Conservation (phyloP, 2,888 invertebrate genomes). For the Hirtodrosophila duncani region DNA sequence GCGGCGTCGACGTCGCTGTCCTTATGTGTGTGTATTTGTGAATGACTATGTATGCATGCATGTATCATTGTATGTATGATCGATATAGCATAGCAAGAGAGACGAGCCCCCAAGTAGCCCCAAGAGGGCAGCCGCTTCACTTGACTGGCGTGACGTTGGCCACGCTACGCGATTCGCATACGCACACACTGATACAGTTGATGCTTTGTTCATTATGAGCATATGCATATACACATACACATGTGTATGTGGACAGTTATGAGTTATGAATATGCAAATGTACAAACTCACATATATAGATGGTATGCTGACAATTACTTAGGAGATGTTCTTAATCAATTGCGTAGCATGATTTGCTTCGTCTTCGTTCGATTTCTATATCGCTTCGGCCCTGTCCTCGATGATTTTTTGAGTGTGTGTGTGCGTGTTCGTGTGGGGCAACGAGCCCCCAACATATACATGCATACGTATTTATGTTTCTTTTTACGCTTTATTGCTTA, state of each 20-base stretch:
- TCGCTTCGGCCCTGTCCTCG: constrained; percentile 45
- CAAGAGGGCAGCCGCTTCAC: constrained; percentile 29
- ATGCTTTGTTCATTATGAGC: constrained; percentile 5
- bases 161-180: constrained; percentile 12
- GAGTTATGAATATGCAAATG: constrained; percentile 2
- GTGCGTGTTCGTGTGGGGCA: constrained; percentile 28
- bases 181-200: constrained; percentile 13
- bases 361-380: constrained; percentile 22
- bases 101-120: constrained; percentile 60
- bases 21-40: constrained; percentile 15
- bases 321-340: constrained; percentile 52
- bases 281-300: constrained; percentile 4
- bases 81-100: constrained; percentile 29
- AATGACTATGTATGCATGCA: constrained; percentile 18
- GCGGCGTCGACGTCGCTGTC: background rate
- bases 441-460: constrained; percentile 43
- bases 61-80: too few relatives aligned
- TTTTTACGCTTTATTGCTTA: constrained; percentile 21
- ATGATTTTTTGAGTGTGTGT: constrained; percentile 15
- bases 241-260: constrained; percentile 4
- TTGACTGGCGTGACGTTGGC: constrained; percentile 30
- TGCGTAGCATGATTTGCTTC: constrained; percentile 30
- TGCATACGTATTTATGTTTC: constrained; percentile 20
- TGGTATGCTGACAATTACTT: constrained; percentile 41
- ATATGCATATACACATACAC: constrained; percentile 11